These are phyloP conservation scores for Andricus grossulariae DNA, from an alignment of 1,140 invertebrate genomes.

Conservation along the genomic window DNA sequence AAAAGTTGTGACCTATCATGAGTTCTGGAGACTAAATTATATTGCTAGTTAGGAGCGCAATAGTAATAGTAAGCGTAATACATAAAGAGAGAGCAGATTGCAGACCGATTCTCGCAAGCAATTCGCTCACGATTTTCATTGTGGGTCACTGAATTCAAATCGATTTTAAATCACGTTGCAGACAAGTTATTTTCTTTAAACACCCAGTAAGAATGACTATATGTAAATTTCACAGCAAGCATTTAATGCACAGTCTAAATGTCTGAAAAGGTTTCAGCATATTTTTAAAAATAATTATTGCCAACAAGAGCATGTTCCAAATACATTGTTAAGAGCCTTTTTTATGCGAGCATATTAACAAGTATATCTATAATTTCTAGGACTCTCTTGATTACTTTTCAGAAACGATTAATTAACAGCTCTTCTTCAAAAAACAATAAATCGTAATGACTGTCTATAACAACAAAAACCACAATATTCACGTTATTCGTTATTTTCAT, in stretches of 20 bases:
- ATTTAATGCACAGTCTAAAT: not conserved
- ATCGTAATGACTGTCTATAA: too few species aligned
- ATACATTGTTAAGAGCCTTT: too few species aligned
- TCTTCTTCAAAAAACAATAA: too few species aligned
- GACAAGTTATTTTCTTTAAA: slow-evolving; percentile 15
- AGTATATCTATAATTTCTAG: not conserved
- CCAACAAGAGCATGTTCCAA: not conserved
- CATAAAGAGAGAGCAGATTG: slow-evolving; percentile 4
- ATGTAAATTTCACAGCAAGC: not conserved
- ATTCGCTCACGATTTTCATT: slow-evolving; percentile 28
- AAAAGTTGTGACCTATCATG: slow-evolving; percentile 11
- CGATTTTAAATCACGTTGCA: slow-evolving; percentile 2
- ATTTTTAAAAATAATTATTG: not conserved
- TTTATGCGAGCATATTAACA: not conserved
- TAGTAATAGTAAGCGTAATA: not conserved
- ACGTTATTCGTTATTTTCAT: too few species aligned
- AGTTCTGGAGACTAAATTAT: not conserved
- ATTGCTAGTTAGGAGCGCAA: slow-evolving; percentile 7
- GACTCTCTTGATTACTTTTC: not conserved
- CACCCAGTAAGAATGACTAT: not conserved
- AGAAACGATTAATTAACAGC: not conserved
- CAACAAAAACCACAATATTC: too few species aligned
- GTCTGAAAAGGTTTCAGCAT: not conserved
- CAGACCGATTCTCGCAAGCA: not conserved
- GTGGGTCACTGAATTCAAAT: slow-evolving; percentile 24